Evolutionary conservation across 2,888 invertebrate genomes (phyloP).

Genomic region (Drosophila putrida): DNA sequence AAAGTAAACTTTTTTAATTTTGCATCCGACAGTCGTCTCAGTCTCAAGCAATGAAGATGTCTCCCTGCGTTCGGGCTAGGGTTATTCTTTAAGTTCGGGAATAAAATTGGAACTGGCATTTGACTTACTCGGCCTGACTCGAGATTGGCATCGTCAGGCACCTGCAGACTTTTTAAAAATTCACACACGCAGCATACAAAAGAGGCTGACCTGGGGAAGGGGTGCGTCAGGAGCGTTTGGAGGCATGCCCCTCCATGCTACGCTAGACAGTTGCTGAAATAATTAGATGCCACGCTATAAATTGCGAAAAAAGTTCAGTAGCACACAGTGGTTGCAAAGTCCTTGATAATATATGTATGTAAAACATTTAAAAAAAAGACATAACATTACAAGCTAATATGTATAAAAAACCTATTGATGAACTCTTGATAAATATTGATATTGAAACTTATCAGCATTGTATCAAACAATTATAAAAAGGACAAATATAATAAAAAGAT

Average conservation of each 20-base stretch:
- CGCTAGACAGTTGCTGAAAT: conserved; percentile 73
- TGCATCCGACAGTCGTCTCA: conserved; percentile 32
- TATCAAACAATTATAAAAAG: no score
- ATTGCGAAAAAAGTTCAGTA: conserved; percentile 52
- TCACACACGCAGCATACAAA: conserved; percentile 76
- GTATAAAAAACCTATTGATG: no score
- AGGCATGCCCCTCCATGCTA: conserved; percentile 33
- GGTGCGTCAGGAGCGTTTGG: not conserved
- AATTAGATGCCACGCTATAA: conserved; percentile 81
- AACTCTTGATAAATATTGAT: no score
- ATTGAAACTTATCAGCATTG: no score
- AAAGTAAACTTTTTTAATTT: conserved; percentile 78
- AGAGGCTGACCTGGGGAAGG: not conserved
- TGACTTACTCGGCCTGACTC: conserved; percentile 24
- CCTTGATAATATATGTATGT: not conserved
- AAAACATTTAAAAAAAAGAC: not conserved
- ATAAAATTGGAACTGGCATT: conserved; percentile 19
- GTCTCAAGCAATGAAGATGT: conserved; percentile 18
- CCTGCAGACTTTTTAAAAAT: conserved; percentile 72
- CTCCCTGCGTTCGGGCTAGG: not conserved
- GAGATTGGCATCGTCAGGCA: conserved; percentile 49
- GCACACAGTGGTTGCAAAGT: conserved; percentile 34
- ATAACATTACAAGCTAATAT: no score
- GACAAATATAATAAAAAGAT: no score
- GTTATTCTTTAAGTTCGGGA: conserved; percentile 13